These are phyloP conservation scores for Sternotherus odoratus DNA, from an alignment of 2,797 vertebrate species.

Conservation along the genomic window DNA sequence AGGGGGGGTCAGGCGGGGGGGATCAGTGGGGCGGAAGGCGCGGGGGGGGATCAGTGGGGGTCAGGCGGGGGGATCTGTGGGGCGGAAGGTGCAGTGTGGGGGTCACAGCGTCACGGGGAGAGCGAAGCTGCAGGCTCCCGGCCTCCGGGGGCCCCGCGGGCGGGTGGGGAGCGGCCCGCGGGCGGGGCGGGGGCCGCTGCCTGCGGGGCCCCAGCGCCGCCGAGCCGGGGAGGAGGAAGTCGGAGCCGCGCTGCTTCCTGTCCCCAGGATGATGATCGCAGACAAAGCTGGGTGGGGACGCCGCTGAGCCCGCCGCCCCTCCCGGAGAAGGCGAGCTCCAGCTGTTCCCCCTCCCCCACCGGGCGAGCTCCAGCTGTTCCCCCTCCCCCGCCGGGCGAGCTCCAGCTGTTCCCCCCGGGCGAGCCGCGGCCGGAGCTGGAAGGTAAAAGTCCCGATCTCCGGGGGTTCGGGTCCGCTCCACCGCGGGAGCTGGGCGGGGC, in stretches of 20 bases:
- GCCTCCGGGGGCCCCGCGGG: too few species aligned
- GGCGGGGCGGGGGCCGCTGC: not conserved
- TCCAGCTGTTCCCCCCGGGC: not conserved
- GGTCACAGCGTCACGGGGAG: too few species aligned
- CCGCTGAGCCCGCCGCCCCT: constrained; percentile 36
- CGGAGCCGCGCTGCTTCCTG: constrained; percentile 64
- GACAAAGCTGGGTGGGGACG: constrained; percentile 92
- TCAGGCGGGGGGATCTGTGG: not conserved
- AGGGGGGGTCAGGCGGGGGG: too few species aligned
- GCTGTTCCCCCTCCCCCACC: not conserved
- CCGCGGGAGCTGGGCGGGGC: too few species aligned
- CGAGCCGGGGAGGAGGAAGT: constrained; percentile 66
- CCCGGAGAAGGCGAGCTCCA: too few species aligned
- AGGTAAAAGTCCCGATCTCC: too few species aligned
- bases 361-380: too few species aligned
- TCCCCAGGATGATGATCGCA: constrained; percentile 82
- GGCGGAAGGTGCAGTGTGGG: not conserved
- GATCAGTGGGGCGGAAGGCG: too few species aligned
- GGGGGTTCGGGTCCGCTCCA: too few species aligned
- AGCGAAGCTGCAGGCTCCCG: not conserved
- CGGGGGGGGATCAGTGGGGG: not conserved
- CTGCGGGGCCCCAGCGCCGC: too few species aligned
- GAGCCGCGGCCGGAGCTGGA: not conserved
- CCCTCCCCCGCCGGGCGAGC: not conserved
- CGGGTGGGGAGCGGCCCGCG: not conserved